Base-by-base conservation (phyloP, 92 coral and sea anemone genomes). In the Phenganax stokvisi region DNA sequence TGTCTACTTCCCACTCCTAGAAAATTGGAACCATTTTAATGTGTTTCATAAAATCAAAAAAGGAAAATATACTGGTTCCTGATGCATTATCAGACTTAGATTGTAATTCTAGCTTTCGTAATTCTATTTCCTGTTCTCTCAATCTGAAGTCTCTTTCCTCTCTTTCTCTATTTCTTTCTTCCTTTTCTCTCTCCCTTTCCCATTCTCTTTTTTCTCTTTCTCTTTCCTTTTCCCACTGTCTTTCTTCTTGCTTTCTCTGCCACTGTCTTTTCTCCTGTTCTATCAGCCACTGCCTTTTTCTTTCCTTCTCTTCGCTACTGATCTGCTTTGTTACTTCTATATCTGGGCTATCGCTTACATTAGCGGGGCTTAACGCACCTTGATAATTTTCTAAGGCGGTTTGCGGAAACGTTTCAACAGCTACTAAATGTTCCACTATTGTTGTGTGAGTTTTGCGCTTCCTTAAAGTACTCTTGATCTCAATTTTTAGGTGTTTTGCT, bases 1-100 rank as follows among this genome's bases (percentile, higher is more conserved):
- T 69, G 44, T 87, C 90, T 12, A 84, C 90, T 57, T 79, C 87
- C 27, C 47, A 47, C 58, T 84, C 85, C 31, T 84, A 80, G 59
- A 87, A 87, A 31, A 85, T 77, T 54, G 88, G 88, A 27, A 87
- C 90, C 56, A 87, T 59, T 73, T 55, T 72, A 60, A 85, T 79
- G 60, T 85, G 56, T 56, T 80, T 87, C 47, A 77, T 64, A 44
- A 80, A 54, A 12, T 84, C 90, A 71, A 79, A 70, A 15, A 76
- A 54, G 27, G 37, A 30, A 44, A 57, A 37, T 3, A 28, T 51
- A 85, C 80, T 79, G 30, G 51, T 30, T 31, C 54, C 53, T 75
- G 87, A 30, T 20, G 25, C 25, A 56, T 56, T 56, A 61, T 67
- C 75, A 57, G 71, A 16, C 13, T 82, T 77, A 47, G 16, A 16